Evolutionary conservation across 1,140 invertebrate species (phyloP), one percentile per base, ranked within the genome.

Genomic region (Fopius arisanus): DNA sequence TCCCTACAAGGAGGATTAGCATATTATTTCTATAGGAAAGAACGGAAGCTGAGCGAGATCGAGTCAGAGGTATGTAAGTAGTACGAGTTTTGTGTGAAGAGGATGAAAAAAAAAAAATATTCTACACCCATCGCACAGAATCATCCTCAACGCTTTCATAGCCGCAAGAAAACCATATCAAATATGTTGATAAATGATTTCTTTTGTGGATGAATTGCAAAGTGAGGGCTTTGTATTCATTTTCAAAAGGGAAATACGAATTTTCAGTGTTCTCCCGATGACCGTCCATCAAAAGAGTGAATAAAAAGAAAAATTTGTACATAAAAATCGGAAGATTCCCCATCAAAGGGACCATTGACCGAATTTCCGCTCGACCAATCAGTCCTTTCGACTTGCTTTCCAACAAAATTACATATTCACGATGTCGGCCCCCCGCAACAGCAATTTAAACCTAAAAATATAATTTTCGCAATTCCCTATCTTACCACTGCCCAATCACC

Each of bases 181-280:
- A 87, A 87, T 87, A 87, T 86, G 86, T 86, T 88, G 87, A 88
- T 88, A 86, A 88, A 88, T 86, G 85, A 87, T 88, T 76, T 80
- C 84, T 87, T 85, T 86, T 21, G 85, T 87, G 83, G 79, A 59
- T 59, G 54, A 59, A 59, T 59, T 59, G 54, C 54, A 59, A 59
- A 59, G 54, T 59, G 19, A 23, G 5, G 19, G 23, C 54, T 59
- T 59, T 28, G 23, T 59, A 23, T 59, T 59, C 23, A 26, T 28
- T 59, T 59, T 48, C 3, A 7, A 19, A 19, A 19, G 7, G 54
- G 54, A 28, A 26, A 26, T 6, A 14, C 2, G 19, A 59, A 59
- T 59, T 59, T 59, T 23, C 43, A 51, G 19, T 51, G n/a, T 51
- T 19, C 9, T 59, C 19, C 54, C 54, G 23, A 59, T 51, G 19